These are phyloP conservation scores for Actinia equina DNA, from an alignment of 64 coral and sea anemone genomes.

Conservation along the genomic window DNA sequence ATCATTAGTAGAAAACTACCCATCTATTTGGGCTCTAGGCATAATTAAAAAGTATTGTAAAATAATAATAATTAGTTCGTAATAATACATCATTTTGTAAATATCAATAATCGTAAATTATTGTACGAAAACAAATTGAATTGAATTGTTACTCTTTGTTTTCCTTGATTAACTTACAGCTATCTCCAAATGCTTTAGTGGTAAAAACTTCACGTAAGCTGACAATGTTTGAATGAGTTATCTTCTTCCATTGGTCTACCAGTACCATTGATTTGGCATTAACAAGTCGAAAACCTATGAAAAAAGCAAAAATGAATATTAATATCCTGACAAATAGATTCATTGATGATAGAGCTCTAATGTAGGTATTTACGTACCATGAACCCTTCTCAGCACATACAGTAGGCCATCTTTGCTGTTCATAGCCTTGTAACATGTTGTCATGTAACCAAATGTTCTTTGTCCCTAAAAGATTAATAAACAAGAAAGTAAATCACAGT, in stretches of 20 bases:
- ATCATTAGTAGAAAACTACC: too few relatives aligned
- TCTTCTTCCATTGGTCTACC: conserved; percentile 96
- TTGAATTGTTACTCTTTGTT: neutral
- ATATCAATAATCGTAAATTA: too few relatives aligned
- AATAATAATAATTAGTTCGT: too few relatives aligned
- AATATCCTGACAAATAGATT: neutral
- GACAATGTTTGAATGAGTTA: conserved; percentile 93
- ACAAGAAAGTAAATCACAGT: neutral
- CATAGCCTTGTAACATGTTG: conserved; percentile 90
- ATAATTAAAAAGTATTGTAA: too few relatives aligned
- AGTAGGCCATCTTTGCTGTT: conserved; percentile 89
- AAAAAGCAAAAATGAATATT: neutral
- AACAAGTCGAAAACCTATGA: conserved; percentile 81
- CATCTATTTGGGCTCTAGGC: too few relatives aligned
- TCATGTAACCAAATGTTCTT: conserved; percentile 98
- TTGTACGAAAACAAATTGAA: too few relatives aligned
- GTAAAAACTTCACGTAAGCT: conserved; percentile 94
- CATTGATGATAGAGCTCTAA: neutral
- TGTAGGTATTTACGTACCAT: conserved; percentile 39
- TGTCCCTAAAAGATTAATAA: conserved; percentile 56
- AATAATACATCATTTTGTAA: too few relatives aligned
- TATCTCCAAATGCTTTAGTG: conserved; percentile 93
- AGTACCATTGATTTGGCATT: conserved; percentile 92
- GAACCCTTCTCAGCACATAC: conserved; percentile 83
- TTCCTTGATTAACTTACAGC: conserved; percentile 62